Evolutionary conservation across 2,113 vertebrate genomes (phyloP).

Genomic region (Cromileptes altivelis): DNA sequence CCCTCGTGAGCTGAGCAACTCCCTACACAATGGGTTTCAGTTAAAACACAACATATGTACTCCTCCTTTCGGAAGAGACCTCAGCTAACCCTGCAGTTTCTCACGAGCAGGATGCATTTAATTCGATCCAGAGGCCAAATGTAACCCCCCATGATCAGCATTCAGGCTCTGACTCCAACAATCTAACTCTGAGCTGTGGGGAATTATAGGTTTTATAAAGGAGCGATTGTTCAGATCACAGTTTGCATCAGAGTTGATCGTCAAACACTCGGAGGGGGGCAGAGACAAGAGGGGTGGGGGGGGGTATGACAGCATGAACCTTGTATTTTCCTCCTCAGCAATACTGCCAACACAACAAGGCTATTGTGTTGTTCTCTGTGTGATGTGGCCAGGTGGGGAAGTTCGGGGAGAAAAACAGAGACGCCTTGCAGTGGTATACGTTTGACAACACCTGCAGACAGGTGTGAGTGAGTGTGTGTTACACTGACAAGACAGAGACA

Average conservation of each 20-base stretch:
- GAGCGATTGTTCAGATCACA: conserved; percentile 57
- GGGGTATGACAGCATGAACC: conserved; percentile 42
- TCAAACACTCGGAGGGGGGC: conserved; percentile 21
- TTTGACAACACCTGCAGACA: conserved; percentile 43
- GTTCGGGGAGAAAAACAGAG: not conserved
- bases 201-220: conserved; percentile 47
- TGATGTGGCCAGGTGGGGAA: conserved; percentile 56
- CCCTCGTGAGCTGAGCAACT: not conserved
- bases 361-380: conserved; percentile 64
- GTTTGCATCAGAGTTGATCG: conserved; percentile 49
- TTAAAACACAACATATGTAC: conserved; percentile 2
- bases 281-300: not conserved
- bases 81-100: conserved; percentile 13
- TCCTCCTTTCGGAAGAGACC: no score
- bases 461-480: conserved; percentile 29
- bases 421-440: conserved; percentile 19
- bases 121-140: conserved; percentile 42
- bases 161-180: conserved; percentile 5
- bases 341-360: conserved; percentile 58
- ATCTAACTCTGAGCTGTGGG: conserved; percentile 10
- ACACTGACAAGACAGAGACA: not conserved
- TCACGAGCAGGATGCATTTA: conserved; percentile 27
- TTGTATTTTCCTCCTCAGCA: conserved; percentile 55
- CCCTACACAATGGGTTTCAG: not conserved
- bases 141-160: conserved; percentile 35